These are phyloP conservation scores for Copidosoma aretas DNA, from an alignment of 2,888 invertebrate species.

Conservation along the genomic window DNA sequence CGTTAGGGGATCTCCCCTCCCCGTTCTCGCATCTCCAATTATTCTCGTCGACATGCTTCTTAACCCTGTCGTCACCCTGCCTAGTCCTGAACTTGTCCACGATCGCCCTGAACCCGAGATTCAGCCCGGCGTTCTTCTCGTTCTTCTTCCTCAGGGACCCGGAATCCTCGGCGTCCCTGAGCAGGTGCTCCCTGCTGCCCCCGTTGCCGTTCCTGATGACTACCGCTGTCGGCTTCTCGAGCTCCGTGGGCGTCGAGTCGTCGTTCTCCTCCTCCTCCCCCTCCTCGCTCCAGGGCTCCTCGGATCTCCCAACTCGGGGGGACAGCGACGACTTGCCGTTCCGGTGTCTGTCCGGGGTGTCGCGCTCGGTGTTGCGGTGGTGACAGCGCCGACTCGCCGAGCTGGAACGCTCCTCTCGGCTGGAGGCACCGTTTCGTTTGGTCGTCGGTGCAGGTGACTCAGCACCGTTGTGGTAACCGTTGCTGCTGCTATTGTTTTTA, in stretches of 20 bases:
- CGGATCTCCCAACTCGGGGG: not conserved
- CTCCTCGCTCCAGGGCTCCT: slow-evolving; percentile 37
- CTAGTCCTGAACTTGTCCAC: slow-evolving; percentile 49
- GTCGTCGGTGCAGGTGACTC: too few species aligned
- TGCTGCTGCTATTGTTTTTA: too few species aligned
- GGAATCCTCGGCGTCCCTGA: slow-evolving; percentile 44
- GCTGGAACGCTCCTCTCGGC: slow-evolving; percentile 33
- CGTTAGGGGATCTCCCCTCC: slow-evolving; percentile 4
- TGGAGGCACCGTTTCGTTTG: slow-evolving; percentile 17
- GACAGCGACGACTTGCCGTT: slow-evolving; percentile 36
- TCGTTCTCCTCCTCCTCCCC: slow-evolving; percentile 2
- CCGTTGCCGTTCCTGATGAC: slow-evolving; percentile 17
- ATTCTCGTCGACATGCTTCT: slow-evolving; percentile 15
- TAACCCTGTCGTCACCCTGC: slow-evolving; percentile 41
- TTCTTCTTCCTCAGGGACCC: slow-evolving; percentile 38
- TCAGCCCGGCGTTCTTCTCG: slow-evolving; percentile 43
- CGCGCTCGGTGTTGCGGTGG: slow-evolving; percentile 21
- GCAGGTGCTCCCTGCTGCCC: slow-evolving; percentile 39
- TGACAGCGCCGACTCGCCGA: slow-evolving; percentile 21
- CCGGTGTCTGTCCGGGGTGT: slow-evolving; percentile 43
- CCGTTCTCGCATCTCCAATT: slow-evolving; percentile 24
- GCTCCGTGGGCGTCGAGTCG: slow-evolving; percentile 17
- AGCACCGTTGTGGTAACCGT: too few species aligned
- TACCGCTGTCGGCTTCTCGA: slow-evolving; percentile 12
- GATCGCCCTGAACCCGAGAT: slow-evolving; percentile 49